Evolutionary conservation across 2,797 vertebrate genomes (phyloP).

Genomic region (Chiroxiphia lanceolata): DNA sequence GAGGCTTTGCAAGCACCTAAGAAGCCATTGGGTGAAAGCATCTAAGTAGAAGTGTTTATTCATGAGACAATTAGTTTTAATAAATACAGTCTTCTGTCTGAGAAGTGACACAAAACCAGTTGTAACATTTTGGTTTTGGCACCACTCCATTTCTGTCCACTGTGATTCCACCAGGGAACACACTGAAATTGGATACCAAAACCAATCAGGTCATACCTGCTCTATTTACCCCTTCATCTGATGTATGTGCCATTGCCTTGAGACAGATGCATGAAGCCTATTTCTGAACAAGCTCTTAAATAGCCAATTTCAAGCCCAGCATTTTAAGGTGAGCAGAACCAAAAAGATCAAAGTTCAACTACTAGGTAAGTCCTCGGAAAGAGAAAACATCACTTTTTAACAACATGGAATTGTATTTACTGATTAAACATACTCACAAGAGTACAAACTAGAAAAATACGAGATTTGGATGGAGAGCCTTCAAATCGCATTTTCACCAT

Average conservation of each 20-base stretch:
- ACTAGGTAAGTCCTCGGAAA: background rate
- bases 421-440: background rate
- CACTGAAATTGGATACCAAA: background rate
- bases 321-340: background rate
- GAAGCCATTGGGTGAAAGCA: background rate
- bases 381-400: background rate
- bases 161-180: background rate
- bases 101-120: background rate
- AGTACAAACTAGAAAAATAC: background rate
- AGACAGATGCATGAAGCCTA: background rate
- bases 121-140: background rate
- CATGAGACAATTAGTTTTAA: background rate
- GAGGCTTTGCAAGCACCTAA: background rate
- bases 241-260: background rate
- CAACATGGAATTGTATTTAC: background rate
- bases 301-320: background rate
- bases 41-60: background rate
- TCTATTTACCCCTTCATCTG: background rate
- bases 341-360: background rate
- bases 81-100: background rate
- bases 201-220: background rate
- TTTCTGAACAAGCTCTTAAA: background rate
- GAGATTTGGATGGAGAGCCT: background rate
- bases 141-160: background rate
- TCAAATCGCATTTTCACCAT: background rate